Evolutionary conservation across 2,888 invertebrate genomes (phyloP), one percentile per base, ranked within the genome.

Genomic region (Ditula angustiorana): DNA sequence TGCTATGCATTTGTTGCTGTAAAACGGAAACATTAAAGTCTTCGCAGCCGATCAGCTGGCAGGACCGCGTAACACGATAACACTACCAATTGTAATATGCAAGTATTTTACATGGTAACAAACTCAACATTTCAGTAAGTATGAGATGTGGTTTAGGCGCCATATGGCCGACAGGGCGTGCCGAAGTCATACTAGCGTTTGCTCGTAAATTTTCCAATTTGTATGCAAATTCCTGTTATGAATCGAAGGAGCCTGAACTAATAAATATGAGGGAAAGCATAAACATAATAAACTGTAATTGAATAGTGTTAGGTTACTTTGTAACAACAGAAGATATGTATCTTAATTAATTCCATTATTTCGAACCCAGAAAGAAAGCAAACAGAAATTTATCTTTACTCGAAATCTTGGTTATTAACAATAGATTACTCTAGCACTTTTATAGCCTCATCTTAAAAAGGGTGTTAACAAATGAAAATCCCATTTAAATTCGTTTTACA

Each of bases 141-240:
- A 19, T 2, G 24, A 11, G 23, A 23, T 7, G 23, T 5, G 1
- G 3, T 23, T 10, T 7, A 10, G 2, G 30, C 33, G 35, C 53
- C 53, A 53, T 35, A 33, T 53, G 53, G 41, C 19, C 10, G 41
- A 2, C 41, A 19, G 16, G 50, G 50, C 24, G 26, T 26, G 30
- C 33, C 49, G 41, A 50, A 62, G 37, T 60, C 41, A 57, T 59
- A 49, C 24, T 10, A 56, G 37, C 37, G 26, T 52, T 52, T 37
- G 59, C 41, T 55, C 56, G 41, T 55, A 71, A 85, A 87, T 81
- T 87, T 88, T 85, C 80, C 87, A 88, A 88, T 89, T 80, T 89
- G 83, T 87, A 89, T 89, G 88, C 85, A 82, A 89, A 89, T 87
- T 72, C 73, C 74, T 74, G 80, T 81, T 81, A 82, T 80, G 82